phyloP scores from a whole-genome alignment of 2,797 vertebrate genomes.

The Argya squamiceps region DNA sequence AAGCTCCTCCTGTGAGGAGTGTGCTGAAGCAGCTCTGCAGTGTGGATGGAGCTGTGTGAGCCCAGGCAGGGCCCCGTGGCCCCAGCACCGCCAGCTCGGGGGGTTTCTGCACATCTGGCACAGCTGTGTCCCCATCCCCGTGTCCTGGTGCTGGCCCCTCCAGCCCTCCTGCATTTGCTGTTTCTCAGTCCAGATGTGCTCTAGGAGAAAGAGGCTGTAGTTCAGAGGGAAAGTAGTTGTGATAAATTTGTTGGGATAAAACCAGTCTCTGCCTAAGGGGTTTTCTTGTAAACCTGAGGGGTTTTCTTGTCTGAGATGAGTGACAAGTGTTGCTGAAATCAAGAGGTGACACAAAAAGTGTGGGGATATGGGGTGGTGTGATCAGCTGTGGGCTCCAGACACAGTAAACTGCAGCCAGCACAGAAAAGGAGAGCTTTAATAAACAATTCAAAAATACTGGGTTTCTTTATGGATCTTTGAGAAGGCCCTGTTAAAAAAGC shows the following conservation, averaged over 20 bases:
- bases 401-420: neutral
- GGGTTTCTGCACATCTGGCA: fast-evolving
- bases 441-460: neutral
- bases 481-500: neutral
- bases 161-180: neutral
- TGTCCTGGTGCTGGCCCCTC: neutral
- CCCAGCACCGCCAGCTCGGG: fast-evolving
- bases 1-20: slow-evolving; percentile 25
- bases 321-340: neutral
- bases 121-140: fast-evolving
- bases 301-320: neutral
- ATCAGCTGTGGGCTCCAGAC: neutral
- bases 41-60: neutral
- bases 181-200: neutral
- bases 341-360: neutral
- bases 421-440: neutral
- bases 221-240: neutral
- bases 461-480: neutral
- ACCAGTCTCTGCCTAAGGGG: neutral
- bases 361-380: neutral
- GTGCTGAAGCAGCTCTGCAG: neutral
- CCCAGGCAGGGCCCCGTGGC: fast-evolving
- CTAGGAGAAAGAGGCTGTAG: neutral
- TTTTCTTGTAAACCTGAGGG: neutral
- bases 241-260: neutral